A percentile compares a stretch with the other conserved stretches of the same genome.
Conservation (phyloP, 1,140 invertebrate species). For the Ptiloglossa arizonensis region DNA sequence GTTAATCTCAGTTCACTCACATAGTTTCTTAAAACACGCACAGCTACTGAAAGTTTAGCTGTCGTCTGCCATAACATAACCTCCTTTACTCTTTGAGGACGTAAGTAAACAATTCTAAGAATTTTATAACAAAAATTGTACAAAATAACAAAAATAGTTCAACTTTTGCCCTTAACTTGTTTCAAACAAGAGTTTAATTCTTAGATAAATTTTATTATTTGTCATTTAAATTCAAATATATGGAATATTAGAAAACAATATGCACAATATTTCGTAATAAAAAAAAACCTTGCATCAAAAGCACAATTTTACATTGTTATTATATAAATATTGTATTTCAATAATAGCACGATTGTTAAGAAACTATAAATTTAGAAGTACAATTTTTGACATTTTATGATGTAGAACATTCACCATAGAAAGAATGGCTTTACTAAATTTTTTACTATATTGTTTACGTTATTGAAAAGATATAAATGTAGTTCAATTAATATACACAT, state of each 20-base stretch:
- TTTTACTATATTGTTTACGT: not conserved
- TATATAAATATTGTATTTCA: not conserved
- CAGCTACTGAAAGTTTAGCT: not conserved
- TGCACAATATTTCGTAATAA: constrained; percentile 10
- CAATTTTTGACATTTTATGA: not conserved
- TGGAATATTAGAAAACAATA: not conserved
- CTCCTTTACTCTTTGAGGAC: not conserved
- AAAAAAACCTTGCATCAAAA: not conserved
- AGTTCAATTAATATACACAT: not conserved
- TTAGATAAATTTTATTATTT: not conserved
- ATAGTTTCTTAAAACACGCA: too few relatives aligned
- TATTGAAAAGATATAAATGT: not conserved
- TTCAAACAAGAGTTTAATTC: not conserved
- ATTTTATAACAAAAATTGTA: not conserved
- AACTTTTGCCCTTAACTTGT: not conserved
- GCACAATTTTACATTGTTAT: not conserved
- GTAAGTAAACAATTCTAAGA: constrained; percentile 45
- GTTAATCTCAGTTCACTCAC: too few relatives aligned
- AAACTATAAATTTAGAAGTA: not conserved
- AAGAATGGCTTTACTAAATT: not conserved
- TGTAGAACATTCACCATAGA: not conserved
- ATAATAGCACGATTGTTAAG: not conserved
- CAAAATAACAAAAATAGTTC: not conserved
- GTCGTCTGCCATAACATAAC: constrained; percentile 61
- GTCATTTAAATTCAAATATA: not conserved